Conservation (phyloP, 2,113 vertebrate species). For the Chrysemys picta region DNA sequence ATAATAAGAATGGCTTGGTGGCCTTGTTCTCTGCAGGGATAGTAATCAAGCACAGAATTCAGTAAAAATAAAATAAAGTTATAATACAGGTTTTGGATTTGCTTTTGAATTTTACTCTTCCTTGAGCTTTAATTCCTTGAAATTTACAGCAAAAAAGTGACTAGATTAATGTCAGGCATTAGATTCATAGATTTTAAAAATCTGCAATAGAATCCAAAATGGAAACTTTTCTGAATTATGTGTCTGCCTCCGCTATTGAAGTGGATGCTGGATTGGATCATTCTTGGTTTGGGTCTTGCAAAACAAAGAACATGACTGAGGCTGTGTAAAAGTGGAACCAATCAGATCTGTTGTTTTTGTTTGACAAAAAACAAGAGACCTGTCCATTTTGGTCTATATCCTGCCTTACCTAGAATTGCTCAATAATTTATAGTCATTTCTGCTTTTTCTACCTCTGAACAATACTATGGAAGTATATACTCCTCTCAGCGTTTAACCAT, state of each 20-base stretch:
- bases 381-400: background rate
- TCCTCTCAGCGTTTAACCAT: background rate
- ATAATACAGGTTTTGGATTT: background rate
- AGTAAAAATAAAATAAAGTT: background rate
- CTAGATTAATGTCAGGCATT: background rate
- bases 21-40: conserved; percentile 23
- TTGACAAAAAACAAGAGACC: background rate
- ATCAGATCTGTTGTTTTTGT: background rate
- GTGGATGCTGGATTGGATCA: conserved; percentile 42
- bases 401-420: background rate
- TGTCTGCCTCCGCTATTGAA: conserved; percentile 11
- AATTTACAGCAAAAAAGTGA: background rate
- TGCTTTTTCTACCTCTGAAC: background rate
- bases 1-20: conserved; percentile 28
- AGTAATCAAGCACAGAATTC: background rate
- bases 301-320: background rate
- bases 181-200: conserved; percentile 15
- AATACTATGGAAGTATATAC: accelerated
- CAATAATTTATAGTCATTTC: background rate
- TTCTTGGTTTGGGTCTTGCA: conserved; percentile 52
- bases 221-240: conserved; percentile 55
- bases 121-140: background rate
- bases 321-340: conserved; percentile 19
- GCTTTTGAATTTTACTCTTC: conserved; percentile 10
- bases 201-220: background rate